Percentiles rank a stretch among this genome's conserved stretches.
Conservation (phyloP, 64 coral and sea anemone species). For the Pocillopora damicornis region DNA sequence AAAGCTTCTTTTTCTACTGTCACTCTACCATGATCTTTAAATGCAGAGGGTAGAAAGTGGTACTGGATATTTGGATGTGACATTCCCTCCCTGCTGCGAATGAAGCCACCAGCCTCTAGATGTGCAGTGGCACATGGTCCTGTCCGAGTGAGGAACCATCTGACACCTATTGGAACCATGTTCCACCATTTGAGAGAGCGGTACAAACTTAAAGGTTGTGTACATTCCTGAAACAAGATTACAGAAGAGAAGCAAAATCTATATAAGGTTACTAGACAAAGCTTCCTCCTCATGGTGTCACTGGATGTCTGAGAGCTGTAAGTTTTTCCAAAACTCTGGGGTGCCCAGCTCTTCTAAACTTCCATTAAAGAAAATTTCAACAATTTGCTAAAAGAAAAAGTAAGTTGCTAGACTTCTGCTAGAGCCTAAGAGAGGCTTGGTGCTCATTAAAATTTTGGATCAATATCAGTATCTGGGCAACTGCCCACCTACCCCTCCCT, state of each 20-base stretch:
- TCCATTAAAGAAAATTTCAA: too few relatives aligned
- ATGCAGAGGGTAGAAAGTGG: constrained; percentile 76
- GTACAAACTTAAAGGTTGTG: constrained; percentile 81
- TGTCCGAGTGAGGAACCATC: constrained; percentile 66
- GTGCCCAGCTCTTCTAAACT: too few relatives aligned
- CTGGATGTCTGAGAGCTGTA: too few relatives aligned
- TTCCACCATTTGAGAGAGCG: constrained; percentile 86
- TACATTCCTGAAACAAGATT: constrained; percentile 67
- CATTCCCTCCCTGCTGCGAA: constrained; percentile 48
- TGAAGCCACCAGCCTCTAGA: constrained; percentile 78
- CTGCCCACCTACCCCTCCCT: too few relatives aligned
- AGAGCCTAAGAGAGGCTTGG: too few relatives aligned
- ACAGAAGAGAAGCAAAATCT: background rate
- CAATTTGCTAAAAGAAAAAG: too few relatives aligned
- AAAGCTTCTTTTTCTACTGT: constrained; percentile 73
- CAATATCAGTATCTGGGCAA: too few relatives aligned
- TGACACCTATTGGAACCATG: constrained; percentile 86
- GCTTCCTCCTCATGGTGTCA: too few relatives aligned
- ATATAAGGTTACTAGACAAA: background rate
- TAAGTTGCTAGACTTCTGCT: too few relatives aligned
- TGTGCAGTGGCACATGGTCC: constrained; percentile 68
- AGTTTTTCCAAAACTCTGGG: too few relatives aligned
- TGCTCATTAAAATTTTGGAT: too few relatives aligned
- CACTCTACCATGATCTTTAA: constrained; percentile 79
- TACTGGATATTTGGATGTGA: constrained; percentile 70